Evolutionary conservation across 2,797 vertebrate genomes (phyloP).

Genomic region (Yasuhikotakia modesta): DNA sequence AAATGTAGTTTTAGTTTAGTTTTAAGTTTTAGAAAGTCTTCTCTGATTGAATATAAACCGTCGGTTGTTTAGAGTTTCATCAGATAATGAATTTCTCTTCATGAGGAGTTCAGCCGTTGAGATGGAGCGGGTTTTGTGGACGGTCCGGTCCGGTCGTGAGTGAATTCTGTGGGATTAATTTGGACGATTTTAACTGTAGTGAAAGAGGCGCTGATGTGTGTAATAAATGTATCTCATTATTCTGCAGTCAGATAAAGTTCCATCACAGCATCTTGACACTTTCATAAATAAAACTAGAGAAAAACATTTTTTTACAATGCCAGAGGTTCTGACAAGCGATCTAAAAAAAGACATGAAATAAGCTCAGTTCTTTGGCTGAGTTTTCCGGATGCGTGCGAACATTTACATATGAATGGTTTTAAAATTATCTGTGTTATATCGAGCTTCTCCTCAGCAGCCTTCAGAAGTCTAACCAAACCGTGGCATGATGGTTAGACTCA

Average conservation of each 20-base stretch:
- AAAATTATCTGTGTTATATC: conserved; percentile 59
- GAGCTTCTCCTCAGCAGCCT: conserved; percentile 59
- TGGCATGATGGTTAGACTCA: conserved; percentile 77
- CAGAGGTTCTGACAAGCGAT: conserved; percentile 43
- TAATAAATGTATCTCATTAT: not conserved
- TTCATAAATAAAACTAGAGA: conserved; percentile 16
- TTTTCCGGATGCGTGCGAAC: conserved; percentile 58
- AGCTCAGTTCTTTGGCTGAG: conserved; percentile 5
- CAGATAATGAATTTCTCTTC: no score
- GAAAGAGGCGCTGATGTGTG: not conserved
- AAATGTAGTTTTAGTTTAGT: no score
- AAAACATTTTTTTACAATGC: conserved; percentile 17
- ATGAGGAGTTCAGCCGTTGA: not conserved
- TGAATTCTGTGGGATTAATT: conserved; percentile 64
- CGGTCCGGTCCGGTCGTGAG: not conserved
- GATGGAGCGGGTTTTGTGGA: no score
- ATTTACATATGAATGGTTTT: conserved; percentile 71
- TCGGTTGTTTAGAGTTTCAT: no score
- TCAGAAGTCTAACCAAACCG: conserved; percentile 73
- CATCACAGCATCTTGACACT: conserved; percentile 17
- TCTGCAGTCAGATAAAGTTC: conserved; percentile 43
- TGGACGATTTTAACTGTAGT: conserved; percentile 55
- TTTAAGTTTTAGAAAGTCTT: no score
- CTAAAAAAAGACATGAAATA: conserved; percentile 54
- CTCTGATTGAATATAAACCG: no score